A percentile compares a stretch with the other conserved stretches of the same genome.
Conservation (phyloP, 1,140 invertebrate genomes). For the Fopius arisanus region DNA sequence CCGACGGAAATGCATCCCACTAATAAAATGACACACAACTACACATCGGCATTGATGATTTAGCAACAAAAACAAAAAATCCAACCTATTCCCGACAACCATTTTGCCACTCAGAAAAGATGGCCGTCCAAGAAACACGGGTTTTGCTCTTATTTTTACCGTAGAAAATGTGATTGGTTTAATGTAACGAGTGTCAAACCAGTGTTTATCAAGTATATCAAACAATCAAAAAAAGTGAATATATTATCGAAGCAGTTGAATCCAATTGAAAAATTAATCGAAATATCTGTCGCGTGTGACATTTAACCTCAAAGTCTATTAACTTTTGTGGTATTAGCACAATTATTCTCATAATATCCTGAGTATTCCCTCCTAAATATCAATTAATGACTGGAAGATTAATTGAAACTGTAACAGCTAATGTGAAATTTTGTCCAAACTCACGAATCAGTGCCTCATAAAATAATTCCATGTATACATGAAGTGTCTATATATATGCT, state of each 20-base stretch:
- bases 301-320: slow-evolving; percentile 15
- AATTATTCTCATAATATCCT: neutral
- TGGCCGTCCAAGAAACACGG: slow-evolving; percentile 34
- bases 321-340: neutral
- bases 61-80: slow-evolving; percentile 23
- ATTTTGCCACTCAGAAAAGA: slow-evolving; percentile 32
- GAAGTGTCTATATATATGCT: neutral
- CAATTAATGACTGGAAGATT: neutral
- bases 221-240: neutral
- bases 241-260: neutral
- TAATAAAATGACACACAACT: slow-evolving; percentile 4
- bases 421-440: neutral
- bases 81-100: slow-evolving; percentile 10
- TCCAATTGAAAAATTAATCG: neutral
- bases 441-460: neutral
- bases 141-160: slow-evolving; percentile 30
- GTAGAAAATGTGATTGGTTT: neutral
- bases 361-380: neutral
- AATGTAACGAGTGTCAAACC: neutral
- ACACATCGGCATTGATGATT: neutral
- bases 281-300: slow-evolving; percentile 16
- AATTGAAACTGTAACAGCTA: neutral
- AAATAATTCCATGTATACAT: neutral
- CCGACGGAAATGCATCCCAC: neutral
- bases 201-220: neutral